phyloP scores from a whole-genome alignment of 2,888 invertebrate genomes.

The Microctonus aethiopoides region DNA sequence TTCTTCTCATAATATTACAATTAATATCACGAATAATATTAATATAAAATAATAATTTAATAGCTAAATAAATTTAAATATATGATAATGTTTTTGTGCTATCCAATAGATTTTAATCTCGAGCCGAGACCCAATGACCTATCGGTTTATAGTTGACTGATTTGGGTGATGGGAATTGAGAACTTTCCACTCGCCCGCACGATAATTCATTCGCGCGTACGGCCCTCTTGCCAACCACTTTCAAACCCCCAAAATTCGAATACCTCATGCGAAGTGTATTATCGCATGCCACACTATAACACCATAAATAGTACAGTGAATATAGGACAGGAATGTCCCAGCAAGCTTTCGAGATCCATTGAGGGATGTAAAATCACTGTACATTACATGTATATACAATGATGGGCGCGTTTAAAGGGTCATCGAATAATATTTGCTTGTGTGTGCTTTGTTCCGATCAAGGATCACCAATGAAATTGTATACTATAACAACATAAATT shows the following conservation, averaged over 20 bases:
- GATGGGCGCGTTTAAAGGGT: neutral
- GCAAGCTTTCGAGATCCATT: neutral
- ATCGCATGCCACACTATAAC: constrained; percentile 4
- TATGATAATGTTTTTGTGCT: too few relatives aligned
- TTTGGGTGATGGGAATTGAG: constrained; percentile 63
- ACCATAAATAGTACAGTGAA: neutral
- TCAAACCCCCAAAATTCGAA: constrained; percentile 12
- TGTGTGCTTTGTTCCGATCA: neutral
- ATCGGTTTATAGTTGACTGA: constrained; percentile 63
- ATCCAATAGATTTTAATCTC: constrained; percentile 40
- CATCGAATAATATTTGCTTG: constrained; percentile 9
- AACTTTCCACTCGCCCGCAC: constrained; percentile 58
- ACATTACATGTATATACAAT: neutral
- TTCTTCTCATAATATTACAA: too few relatives aligned
- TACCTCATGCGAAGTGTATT: constrained; percentile 20
- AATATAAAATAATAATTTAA: too few relatives aligned
- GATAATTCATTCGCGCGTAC: constrained; percentile 58
- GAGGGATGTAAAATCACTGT: neutral
- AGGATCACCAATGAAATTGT: constrained; percentile 14
- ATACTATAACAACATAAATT: neutral
- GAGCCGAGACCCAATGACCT: constrained; percentile 49
- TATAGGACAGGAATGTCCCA: neutral
- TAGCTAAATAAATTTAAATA: too few relatives aligned
- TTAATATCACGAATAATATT: neutral
- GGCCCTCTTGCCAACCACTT: constrained; percentile 32